Percentiles rank a stretch among this genome's conserved stretches.
Evolutionary conservation across 2,888 invertebrate species (phyloP).

Genomic region (Leucophenga maculata): DNA sequence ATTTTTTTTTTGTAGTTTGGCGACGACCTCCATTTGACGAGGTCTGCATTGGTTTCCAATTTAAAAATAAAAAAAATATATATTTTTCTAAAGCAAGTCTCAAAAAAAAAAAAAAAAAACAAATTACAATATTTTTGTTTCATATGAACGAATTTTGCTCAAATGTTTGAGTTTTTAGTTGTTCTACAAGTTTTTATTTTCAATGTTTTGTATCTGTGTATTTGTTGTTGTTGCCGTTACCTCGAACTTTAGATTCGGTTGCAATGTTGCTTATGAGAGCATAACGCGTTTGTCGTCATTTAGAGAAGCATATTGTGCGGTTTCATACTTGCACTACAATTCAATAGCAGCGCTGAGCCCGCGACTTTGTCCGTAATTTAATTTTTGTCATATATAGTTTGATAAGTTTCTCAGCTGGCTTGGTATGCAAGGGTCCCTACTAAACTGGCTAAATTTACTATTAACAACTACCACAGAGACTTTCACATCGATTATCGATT

Average conservation of each 20-base stretch:
- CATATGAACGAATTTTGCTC: neutral
- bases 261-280: conserved; percentile 49
- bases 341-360: too few species aligned
- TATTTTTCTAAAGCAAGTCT: too few species aligned
- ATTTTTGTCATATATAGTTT: too few species aligned
- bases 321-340: too few species aligned
- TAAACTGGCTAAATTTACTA: too few species aligned
- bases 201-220: neutral
- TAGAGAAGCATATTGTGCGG: neutral
- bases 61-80: neutral
- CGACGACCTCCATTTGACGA: conserved; percentile 23
- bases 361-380: too few species aligned
- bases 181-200: conserved; percentile 6
- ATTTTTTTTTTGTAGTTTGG: neutral
- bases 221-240: conserved; percentile 36
- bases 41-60: conserved; percentile 19
- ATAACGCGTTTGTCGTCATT: conserved; percentile 40
- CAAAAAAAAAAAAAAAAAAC: too few species aligned
- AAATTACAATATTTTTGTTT: neutral
- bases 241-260: conserved; percentile 54
- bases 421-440: too few species aligned
- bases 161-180: neutral
- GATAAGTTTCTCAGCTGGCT: conserved; percentile 11
- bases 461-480: too few species aligned
- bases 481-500: too few species aligned